Base-by-base conservation (phyloP, 2,888 invertebrate species). In the Calliopum simillimum region DNA sequence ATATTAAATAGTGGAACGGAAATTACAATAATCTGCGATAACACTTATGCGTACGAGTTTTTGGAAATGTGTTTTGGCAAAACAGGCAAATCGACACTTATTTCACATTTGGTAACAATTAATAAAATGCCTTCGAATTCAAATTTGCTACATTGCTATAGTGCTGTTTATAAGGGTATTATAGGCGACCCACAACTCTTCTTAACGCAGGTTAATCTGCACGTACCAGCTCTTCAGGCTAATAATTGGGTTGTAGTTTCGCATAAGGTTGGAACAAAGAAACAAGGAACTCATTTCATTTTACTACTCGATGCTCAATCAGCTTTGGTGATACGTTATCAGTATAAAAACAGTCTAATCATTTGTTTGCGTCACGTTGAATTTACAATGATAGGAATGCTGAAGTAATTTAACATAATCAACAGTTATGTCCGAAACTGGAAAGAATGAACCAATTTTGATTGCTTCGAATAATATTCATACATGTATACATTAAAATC, bases 241-340 rank as follows among this genome's bases (percentile, higher is more conserved):
- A 72, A 76, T 16, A 68, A 68, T n/a, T 78, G 78, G 78, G 73
- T 77, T 33, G 66, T 76, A 1, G 72, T 70, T 1, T 56, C 63
- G 0, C 76, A 75, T 33, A 68, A 72, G 3, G 73, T 74, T 0
- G 65, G 58, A 16, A 5, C 58, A 12, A 49, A 69, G 13, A 51
- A 55, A 21, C 59, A 69, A 1, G 69, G 70, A 67, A 77, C 77
- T 0, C 66, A 73, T 64, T 76, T 77, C 46, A 73, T 74, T 12
- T 75, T 78, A 19, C 53, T 78, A 14, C 55, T 74, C 12, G 77
- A 78, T 55, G 77, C 77, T 56, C 73, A 73, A 13, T 78, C 78
- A 16, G 76, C 76, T 5, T 66, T 77, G 72, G 67, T n/a, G n/a
- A n/a, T n/a, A n/a, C n/a, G n/a, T n/a, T n/a, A n/a, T n/a, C n/a